Evolutionary conservation across 2,888 invertebrate species (phyloP).

Genomic region (Cenopis cana): DNA sequence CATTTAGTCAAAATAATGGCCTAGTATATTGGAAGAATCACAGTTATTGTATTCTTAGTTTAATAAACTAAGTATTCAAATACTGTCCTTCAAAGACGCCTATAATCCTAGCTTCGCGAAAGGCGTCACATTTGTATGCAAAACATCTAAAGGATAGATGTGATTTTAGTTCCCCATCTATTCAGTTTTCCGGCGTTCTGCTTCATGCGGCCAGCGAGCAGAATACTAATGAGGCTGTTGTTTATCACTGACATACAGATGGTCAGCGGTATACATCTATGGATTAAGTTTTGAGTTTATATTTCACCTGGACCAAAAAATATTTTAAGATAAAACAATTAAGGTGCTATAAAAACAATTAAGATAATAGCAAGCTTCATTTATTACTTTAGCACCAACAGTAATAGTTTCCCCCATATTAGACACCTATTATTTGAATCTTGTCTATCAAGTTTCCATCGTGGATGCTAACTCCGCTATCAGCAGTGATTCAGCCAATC

Average conservation of each 20-base stretch:
- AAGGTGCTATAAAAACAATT: too few relatives aligned
- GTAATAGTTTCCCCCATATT: neutral
- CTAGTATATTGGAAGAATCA: too few relatives aligned
- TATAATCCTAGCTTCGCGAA: neutral
- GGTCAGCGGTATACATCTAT: too few relatives aligned
- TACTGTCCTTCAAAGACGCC: neutral
- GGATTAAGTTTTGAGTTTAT: too few relatives aligned
- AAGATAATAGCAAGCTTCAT: too few relatives aligned
- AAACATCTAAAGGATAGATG: constrained; percentile 9
- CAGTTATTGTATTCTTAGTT: too few relatives aligned
- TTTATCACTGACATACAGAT: neutral
- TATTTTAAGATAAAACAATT: too few relatives aligned
- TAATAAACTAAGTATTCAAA: neutral
- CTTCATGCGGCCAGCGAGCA: constrained; percentile 25
- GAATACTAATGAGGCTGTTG: constrained; percentile 31
- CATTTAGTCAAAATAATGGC: neutral
- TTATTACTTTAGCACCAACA: neutral
- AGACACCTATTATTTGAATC: neutral
- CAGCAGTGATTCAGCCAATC: constrained; percentile 7
- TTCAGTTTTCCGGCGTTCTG: constrained; percentile 32
- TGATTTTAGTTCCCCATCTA: constrained; percentile 29
- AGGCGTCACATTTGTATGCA: constrained; percentile 26
- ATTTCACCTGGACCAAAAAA: too few relatives aligned
- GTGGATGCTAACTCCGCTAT: neutral
- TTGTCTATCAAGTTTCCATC: neutral